Evolutionary conservation across 2,888 invertebrate genomes (phyloP).

Genomic region (Mellilla xanthometata): DNA sequence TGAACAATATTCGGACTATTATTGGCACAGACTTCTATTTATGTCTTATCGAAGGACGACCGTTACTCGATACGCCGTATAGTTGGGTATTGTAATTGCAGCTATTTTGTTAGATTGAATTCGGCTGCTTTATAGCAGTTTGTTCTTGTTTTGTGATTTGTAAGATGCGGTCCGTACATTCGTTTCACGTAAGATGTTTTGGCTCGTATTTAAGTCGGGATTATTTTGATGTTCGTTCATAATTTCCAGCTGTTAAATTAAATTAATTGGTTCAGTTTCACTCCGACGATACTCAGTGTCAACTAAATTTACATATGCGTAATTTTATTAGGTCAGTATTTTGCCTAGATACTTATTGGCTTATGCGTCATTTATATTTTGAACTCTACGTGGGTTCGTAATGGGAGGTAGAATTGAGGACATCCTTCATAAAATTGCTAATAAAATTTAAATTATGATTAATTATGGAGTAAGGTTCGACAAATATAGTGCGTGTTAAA

Average conservation of each 20-base stretch:
- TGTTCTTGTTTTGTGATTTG: slow-evolving; percentile 44
- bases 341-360: neutral
- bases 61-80: slow-evolving; percentile 60
- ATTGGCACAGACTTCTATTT: slow-evolving; percentile 64
- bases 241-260: slow-evolving; percentile 50
- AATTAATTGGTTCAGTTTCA: slow-evolving; percentile 51
- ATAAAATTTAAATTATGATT: slow-evolving; percentile 28
- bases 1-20: slow-evolving; percentile 73
- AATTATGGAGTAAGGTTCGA: slow-evolving; percentile 23
- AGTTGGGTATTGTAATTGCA: slow-evolving; percentile 72
- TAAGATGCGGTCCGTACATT: slow-evolving; percentile 22
- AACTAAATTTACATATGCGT: slow-evolving; percentile 27
- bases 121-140: slow-evolving; percentile 52
- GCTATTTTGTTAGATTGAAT: slow-evolving; percentile 70
- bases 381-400: neutral
- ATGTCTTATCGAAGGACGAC: slow-evolving; percentile 65
- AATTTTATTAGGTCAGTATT: slow-evolving; percentile 18
- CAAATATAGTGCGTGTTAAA: slow-evolving; percentile 30
- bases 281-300: slow-evolving; percentile 36
- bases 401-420: slow-evolving; percentile 24
- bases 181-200: slow-evolving; percentile 31
- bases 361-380: slow-evolving; percentile 3
- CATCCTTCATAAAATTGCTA: slow-evolving; percentile 36
- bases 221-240: slow-evolving; percentile 40
- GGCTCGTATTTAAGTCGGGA: slow-evolving; percentile 45